These are phyloP conservation scores for Cryptocephalus moraei DNA, from an alignment of 2,888 invertebrate genomes.

Conservation along the genomic window DNA sequence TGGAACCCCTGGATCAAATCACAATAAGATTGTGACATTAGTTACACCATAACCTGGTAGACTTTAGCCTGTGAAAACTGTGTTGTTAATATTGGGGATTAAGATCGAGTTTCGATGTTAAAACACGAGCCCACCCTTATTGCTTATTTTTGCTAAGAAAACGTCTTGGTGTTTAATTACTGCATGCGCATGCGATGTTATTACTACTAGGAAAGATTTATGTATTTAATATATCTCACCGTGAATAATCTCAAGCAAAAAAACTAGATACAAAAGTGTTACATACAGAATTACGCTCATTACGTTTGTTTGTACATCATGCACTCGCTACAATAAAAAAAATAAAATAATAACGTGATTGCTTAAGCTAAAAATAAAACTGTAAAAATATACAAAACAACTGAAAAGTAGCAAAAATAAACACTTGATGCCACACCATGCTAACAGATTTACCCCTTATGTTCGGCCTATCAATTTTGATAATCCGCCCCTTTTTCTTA, in stretches of 20 bases:
- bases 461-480: conserved; percentile 29
- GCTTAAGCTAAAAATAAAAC: background rate
- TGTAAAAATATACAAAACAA: background rate
- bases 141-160: no score
- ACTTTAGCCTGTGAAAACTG: no score
- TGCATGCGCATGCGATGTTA: background rate
- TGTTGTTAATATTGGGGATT: no score
- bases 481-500: conserved; percentile 32
- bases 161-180: no score
- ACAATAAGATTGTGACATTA: no score
- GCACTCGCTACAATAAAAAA: background rate
- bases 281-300: background rate
- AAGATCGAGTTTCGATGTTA: no score
- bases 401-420: conserved; percentile 9
- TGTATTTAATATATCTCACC: background rate
- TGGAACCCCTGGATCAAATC: no score
- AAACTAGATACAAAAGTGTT: conserved; percentile 1
- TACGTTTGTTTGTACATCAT: no score
- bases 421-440: conserved; percentile 11
- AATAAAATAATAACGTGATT: conserved; percentile 4
- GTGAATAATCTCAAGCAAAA: background rate
- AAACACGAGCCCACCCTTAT: no score
- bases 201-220: background rate
- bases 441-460: conserved; percentile 25
- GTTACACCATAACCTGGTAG: no score